Conservation (phyloP, 2,113 vertebrate genomes). For the Marcusenius ussheri region DNA sequence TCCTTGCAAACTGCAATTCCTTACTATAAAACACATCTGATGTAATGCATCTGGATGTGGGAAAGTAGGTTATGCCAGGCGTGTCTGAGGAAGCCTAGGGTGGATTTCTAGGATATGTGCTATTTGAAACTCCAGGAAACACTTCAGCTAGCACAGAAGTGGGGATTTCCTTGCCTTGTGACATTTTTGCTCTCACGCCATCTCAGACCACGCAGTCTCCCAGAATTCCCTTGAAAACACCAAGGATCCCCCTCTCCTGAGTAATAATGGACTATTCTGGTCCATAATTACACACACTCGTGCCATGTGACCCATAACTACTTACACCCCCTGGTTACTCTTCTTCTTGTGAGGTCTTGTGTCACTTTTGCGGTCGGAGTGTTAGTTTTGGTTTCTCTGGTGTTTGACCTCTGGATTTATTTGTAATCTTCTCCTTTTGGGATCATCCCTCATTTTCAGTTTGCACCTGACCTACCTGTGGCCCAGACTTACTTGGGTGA, state of each 20-base stretch:
- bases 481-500: not conserved
- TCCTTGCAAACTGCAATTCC: not conserved
- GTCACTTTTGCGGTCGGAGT: not conserved
- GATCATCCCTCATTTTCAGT: not conserved
- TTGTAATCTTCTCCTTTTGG: not conserved
- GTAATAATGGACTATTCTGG: not conserved
- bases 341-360: not conserved
- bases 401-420: not conserved
- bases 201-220: not conserved
- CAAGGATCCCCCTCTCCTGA: not conserved
- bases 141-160: not conserved
- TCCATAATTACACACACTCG: not conserved
- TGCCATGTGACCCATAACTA: not conserved
- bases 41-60: not conserved
- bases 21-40: not conserved
- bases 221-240: not conserved
- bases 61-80: not conserved
- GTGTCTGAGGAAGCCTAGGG: not conserved
- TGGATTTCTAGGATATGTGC: not conserved
- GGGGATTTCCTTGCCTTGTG: not conserved
- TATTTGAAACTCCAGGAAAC: not conserved
- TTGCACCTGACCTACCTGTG: not conserved
- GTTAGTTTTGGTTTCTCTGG: not conserved
- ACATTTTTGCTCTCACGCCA: not conserved
- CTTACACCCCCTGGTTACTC: not conserved